Conservation (phyloP, 2,888 invertebrate genomes). For the Sepiola atlantica region DNA sequence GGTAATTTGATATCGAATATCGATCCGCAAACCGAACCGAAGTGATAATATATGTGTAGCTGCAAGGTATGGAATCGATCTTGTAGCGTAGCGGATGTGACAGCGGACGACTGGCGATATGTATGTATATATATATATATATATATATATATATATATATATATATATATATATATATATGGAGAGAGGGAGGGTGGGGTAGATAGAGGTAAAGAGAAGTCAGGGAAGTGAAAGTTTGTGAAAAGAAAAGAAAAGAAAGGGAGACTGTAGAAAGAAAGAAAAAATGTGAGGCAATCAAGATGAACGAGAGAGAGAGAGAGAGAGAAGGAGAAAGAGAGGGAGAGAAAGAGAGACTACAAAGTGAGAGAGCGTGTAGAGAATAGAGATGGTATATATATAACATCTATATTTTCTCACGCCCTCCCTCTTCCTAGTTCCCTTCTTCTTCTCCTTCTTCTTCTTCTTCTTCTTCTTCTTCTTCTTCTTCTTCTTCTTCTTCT, state of each 20-base stretch:
- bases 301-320: background rate
- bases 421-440: too few relatives aligned
- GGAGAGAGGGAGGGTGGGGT: background rate
- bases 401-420: too few relatives aligned
- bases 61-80: slow-evolving; percentile 11
- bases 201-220: background rate
- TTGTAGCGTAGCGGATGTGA: background rate
- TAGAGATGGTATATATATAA: too few relatives aligned
- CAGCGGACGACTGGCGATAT: background rate
- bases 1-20: slow-evolving; percentile 32
- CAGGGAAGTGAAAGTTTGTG: background rate
- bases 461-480: too few relatives aligned
- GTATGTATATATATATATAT: background rate
- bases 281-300: background rate
- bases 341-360: background rate
- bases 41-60: slow-evolving; percentile 21
- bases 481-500: too few relatives aligned
- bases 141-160: background rate
- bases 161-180: background rate
- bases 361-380: too few relatives aligned
- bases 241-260: background rate
- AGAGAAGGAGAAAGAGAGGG: background rate
- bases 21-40: background rate
- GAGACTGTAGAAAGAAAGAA: background rate
- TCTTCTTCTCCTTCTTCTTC: too few relatives aligned